Conservation (phyloP, 2,113 vertebrate species). For the Ameiurus melas region DNA sequence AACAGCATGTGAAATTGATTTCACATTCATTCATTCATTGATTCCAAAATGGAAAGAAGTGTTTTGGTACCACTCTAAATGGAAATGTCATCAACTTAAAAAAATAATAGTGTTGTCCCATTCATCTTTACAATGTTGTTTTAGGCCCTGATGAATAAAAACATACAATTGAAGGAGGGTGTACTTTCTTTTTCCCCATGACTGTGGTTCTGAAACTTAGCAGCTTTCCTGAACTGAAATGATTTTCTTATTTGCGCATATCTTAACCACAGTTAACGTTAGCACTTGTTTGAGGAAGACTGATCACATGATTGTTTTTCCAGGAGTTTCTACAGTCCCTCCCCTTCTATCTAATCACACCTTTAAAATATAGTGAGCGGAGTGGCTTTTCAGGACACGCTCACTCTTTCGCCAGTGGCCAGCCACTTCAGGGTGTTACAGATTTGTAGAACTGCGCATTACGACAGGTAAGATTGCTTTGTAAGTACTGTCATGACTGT, state of each 20-base stretch:
- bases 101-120: background rate
- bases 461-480: constrained; percentile 8
- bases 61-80: background rate
- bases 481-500: background rate
- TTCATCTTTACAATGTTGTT: background rate
- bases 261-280: background rate
- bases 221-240: background rate
- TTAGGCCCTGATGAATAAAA: background rate
- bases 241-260: background rate
- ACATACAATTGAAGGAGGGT: background rate
- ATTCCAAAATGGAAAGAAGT: too few relatives aligned
- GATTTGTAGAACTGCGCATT: constrained; percentile 6
- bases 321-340: background rate
- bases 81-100: background rate
- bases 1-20: too few relatives aligned
- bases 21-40: too few relatives aligned
- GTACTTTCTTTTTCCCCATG: background rate
- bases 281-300: background rate
- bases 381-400: background rate
- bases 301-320: background rate
- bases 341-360: background rate
- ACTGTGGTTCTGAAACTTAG: background rate
- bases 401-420: background rate
- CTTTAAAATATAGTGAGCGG: background rate
- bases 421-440: background rate